Evolutionary conservation across 2,113 vertebrate genomes (phyloP).

Genomic region (Laticauda laticaudata): DNA sequence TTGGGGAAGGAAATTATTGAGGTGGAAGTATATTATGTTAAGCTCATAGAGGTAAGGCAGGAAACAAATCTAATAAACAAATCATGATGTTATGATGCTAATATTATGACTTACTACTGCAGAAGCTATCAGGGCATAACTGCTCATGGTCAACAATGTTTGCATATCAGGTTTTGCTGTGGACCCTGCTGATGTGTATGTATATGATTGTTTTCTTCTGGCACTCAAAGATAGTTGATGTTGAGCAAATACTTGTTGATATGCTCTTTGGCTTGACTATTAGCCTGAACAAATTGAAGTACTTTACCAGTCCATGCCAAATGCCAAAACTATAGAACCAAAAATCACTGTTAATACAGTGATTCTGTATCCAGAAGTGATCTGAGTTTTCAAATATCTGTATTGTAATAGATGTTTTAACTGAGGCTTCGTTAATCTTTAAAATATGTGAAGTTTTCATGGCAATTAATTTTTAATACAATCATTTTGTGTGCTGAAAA

Average conservation of each 20-base stretch:
- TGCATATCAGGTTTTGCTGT: not conserved
- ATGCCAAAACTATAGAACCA: not conserved
- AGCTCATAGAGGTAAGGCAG: not conserved
- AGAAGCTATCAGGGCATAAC: not conserved
- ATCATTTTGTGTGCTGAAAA: conserved; percentile 22
- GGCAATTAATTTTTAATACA: conserved; percentile 55
- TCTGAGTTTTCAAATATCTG: conserved; percentile 9
- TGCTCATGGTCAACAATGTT: not conserved
- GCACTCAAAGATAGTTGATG: too few species aligned
- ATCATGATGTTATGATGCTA: not conserved
- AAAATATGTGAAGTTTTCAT: conserved; percentile 40
- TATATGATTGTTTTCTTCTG: not conserved
- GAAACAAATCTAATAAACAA: not conserved
- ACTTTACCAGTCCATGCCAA: not conserved
- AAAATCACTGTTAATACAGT: not conserved
- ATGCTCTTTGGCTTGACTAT: not conserved
- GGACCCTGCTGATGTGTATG: not conserved
- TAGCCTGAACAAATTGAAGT: not conserved
- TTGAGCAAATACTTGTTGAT: not conserved
- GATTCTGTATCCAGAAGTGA: conserved; percentile 30
- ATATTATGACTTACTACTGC: not conserved
- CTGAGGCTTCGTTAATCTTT: conserved; percentile 24
- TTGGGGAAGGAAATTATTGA: not conserved
- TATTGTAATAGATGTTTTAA: conserved; percentile 28
- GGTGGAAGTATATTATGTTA: not conserved